Evolutionary conservation across 2,888 invertebrate species (phyloP), one percentile per base, ranked within the genome.

Genomic region (Caenorhabditis auriculariae): DNA sequence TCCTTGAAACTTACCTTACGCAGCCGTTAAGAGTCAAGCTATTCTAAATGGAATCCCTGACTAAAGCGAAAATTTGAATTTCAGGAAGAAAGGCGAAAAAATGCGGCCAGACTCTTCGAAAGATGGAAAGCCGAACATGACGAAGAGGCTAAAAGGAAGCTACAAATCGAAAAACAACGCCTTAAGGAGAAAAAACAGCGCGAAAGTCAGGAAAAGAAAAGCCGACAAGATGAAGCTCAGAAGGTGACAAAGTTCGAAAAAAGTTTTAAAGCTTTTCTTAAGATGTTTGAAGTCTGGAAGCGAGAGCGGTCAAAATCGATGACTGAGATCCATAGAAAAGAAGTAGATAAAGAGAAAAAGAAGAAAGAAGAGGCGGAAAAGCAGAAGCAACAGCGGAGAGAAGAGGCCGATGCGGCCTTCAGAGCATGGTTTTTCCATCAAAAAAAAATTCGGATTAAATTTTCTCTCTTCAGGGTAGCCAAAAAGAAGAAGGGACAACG

Each of bases 221-320:
- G 12, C 39, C 41, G 24, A 24, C n/a, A 9, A 9, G 4, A 15
- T 5, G 49, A 49, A 12, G 39, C 39, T 15, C 15, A 41, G 37
- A 49, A 49, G 37, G 49, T 49, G 15, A 12, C 39, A 23, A 19
- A 45, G 7, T 19, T 17, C n/a, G 7, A 7, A 7, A 12, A 41
- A 7, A 17, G 9, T 9, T 9, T 9, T 37, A 44, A 1, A 21
- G 29, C 6, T 42, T 37, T n/a, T n/a, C n/a, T n/a, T n/a, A 42
- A 62, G 56, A 59, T 57, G 7, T 66, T 60, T 35, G 58, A 66
- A 44, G 45, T 59, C 23, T 69, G 65, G 65, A 57, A 56, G 19
- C 37, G 45, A 28, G 61, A 65, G 32, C 38, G 66, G 35, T 62
- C 56, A 2, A 54, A 53, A 45, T 59, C 66, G 21, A 41, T 52